A percentile compares a stretch with the other conserved stretches of the same genome.
Conservation (phyloP, 2,797 vertebrate species). For the Sorex maritimensis region DNA sequence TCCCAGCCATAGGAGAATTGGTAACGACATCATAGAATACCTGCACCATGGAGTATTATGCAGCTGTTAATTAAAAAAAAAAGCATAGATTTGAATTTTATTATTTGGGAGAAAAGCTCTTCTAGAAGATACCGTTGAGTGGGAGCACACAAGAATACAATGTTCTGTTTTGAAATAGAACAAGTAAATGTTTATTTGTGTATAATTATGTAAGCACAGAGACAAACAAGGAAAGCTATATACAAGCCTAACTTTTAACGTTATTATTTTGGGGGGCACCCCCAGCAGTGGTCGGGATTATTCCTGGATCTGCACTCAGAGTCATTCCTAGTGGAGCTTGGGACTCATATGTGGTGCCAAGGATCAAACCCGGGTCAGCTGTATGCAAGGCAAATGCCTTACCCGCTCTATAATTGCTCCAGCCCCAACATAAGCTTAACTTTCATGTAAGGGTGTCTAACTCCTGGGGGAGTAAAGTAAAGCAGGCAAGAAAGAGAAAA, state of each 20-base stretch:
- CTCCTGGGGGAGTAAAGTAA: not conserved
- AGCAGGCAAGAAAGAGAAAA: not conserved
- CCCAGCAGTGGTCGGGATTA: too few species aligned
- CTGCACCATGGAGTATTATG: not conserved
- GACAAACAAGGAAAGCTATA: not conserved
- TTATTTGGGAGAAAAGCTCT: not conserved
- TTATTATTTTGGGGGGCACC: too few species aligned
- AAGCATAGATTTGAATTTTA: conserved; percentile 7
- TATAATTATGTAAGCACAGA: not conserved
- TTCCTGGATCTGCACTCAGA: too few species aligned
- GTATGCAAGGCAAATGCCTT: too few species aligned
- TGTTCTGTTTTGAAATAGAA: not conserved
- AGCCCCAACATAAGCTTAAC: too few species aligned
- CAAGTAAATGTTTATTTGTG: not conserved
- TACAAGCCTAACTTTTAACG: not conserved
- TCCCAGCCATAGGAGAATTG: not conserved
- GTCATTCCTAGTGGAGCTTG: too few species aligned
- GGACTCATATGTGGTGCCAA: too few species aligned
- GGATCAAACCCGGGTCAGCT: too few species aligned
- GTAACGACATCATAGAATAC: conserved; percentile 15
- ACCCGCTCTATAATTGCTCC: too few species aligned
- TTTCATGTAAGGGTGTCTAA: too few species aligned
- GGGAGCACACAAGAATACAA: not conserved
- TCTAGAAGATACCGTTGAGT: not conserved
- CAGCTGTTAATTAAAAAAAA: conserved; percentile 6